Evolutionary conservation across 1,140 invertebrate species (phyloP), one percentile per base, ranked within the genome.

Genomic region (Drosophila tristis): DNA sequence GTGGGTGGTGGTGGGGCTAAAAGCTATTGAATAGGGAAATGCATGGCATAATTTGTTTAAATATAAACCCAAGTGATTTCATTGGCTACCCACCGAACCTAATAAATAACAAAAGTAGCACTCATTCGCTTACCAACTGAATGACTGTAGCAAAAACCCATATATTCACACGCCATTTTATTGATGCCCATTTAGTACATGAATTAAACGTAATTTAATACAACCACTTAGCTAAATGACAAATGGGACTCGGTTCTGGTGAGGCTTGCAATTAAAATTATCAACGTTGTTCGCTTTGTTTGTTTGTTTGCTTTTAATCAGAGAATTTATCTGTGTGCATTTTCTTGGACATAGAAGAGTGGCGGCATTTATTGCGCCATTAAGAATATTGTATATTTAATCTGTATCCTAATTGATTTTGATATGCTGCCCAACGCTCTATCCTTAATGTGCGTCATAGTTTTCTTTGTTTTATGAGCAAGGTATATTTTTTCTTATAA

Each of bases 141-240:
- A 74, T 66, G 13, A 15, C 23, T 29, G 11, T 25, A 20, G 23
- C 25, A 68, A 80, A 78, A 70, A 31, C 29, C 7, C 31, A 31
- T 7, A 62, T 49, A 73, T 78, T 76, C 75, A 79, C 67, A 79
- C 72, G 72, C 59, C 62, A 57, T 64, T 31, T 57, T 54, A 56
- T 57, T 68, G 53, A 71, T 71, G 67, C 45, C 58, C 70, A 70
- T 71, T 71, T 50, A 58, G 67, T 71, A 26, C 44, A 39, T 66
- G 68, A 84, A 89, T 89, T 74, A 77, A 70, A 64, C 66, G 84
- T 89, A 76, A 89, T 84, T 89, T 89, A 89, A 87, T 89, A 89
- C 71, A 73, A 45, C 65, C 70, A 89, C 78, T 87, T 79, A 82
- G 51, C 71, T 48, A 78, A 75, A 77, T 82, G 72, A 89, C 75